Base-by-base conservation (phyloP, 2,888 invertebrate genomes). In the Drosophila atripex region DNA sequence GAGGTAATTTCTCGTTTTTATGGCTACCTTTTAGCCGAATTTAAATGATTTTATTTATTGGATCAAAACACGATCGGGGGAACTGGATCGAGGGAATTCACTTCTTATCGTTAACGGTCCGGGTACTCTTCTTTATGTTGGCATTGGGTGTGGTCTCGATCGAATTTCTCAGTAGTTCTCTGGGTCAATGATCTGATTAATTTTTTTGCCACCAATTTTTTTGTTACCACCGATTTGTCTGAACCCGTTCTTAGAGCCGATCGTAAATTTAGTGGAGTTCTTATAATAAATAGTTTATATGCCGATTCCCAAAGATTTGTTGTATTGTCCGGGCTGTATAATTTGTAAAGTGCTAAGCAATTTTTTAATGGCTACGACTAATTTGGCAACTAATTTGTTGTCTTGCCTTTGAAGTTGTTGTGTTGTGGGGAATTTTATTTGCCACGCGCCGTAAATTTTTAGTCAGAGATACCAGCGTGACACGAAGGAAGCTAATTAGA, bases 1-100 rank as follows among this genome's bases (percentile, higher is more conserved):
- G 73, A 65, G 69, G 80, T 71, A 78, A 87, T 84, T 78, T 73
- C 73, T 83, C 68, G 79, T 71, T 83, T 88, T 83, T 73, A 80
- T 86, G 66, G 80, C 77, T 59, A 71, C 71, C n/a, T 63, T 61
- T 74, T 74, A 79, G 66, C 57, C 73, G 75, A 73, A 86, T 88
- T 88, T 83, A 79, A 83, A 86, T 74, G 49, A 71, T 74, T 86
- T 88, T 77, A 83, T 86, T 83, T 86, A 83, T 77, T 74, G 74
- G 60, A 50, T 18, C 71, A 9, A 28, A 28, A 28, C 28, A 8
- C 7, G 32, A 32, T 32, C 12, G 32, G 12, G 30, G 21, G 51
- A 68, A 56, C 59, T 63, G 61, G 52, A 60, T 54, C 6, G 38
- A 12, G 16, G 21, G 66, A 45, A 64, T 65, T 38, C 28, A 32